These are phyloP conservation scores for Theonella swinhoei DNA, from an alignment of 37 sponge, comb jelly and placozoan species.

Conservation along the genomic window DNA sequence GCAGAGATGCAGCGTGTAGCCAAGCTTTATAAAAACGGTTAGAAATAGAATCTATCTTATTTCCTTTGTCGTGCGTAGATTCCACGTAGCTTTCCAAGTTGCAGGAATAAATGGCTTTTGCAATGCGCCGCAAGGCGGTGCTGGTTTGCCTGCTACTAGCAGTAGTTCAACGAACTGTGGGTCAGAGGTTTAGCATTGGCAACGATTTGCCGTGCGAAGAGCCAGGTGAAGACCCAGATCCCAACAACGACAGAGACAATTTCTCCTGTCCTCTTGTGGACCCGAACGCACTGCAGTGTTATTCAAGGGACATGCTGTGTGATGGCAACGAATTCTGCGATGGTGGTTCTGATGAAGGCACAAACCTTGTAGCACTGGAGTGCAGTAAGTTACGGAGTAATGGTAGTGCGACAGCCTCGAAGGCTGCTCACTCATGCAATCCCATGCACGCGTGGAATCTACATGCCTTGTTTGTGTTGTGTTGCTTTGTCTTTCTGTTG, in stretches of 20 bases:
- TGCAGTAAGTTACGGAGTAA: too few species aligned
- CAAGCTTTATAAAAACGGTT: too few species aligned
- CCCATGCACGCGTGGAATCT: too few species aligned
- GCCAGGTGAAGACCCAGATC: background rate
- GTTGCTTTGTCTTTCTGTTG: too few species aligned
- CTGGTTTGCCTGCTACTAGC: background rate
- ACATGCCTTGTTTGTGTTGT: too few species aligned
- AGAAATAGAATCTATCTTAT: too few species aligned
- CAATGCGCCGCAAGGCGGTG: background rate
- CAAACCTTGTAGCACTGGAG: background rate
- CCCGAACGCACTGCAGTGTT: background rate
- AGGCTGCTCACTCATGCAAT: too few species aligned
- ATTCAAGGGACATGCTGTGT: background rate
- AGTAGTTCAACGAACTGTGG: background rate
- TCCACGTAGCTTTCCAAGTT: too few species aligned
- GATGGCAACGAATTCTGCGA: background rate
- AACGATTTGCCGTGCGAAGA: background rate
- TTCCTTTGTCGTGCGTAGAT: too few species aligned
- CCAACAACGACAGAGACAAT: background rate
- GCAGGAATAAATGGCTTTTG: background rate
- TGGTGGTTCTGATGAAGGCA: background rate
- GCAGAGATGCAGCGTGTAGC: too few species aligned
- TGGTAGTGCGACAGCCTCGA: too few species aligned
- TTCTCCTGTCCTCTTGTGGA: background rate
- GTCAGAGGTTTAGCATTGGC: background rate